Evolutionary conservation across 2,113 vertebrate species (phyloP).

Genomic region (Etia nguti): DNA sequence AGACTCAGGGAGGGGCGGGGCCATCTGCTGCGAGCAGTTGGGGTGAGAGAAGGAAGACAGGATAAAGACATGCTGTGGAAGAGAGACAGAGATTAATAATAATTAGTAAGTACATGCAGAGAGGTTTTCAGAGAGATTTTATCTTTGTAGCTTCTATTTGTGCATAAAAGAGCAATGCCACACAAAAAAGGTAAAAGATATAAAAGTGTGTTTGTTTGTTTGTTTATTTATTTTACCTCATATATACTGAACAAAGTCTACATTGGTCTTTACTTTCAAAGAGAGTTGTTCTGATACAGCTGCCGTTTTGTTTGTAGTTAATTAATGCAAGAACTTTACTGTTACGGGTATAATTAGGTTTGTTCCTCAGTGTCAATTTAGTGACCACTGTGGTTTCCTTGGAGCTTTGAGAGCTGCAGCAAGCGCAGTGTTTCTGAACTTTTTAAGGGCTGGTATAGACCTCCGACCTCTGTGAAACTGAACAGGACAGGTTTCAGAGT

Average conservation of each 20-base stretch:
- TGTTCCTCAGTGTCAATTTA: background rate
- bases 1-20: background rate
- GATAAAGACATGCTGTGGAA: too few relatives aligned
- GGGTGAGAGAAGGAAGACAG: too few relatives aligned
- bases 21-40: background rate
- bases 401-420: background rate
- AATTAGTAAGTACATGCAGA: too few relatives aligned
- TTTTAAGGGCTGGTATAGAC: background rate
- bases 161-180: background rate
- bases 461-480: background rate
- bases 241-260: background rate
- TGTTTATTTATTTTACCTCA: background rate
- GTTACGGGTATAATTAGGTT: background rate
- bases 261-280: background rate
- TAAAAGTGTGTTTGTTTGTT: fast-evolving
- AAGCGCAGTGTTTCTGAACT: background rate
- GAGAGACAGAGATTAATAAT: too few relatives aligned
- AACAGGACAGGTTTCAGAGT: background rate
- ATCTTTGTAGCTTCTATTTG: background rate
- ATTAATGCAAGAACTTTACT: background rate
- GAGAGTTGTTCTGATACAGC: background rate
- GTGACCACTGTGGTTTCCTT: background rate
- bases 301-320: background rate
- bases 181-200: background rate
- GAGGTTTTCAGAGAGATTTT: background rate